Percentiles rank a stretch among this genome's conserved stretches.
phyloP scores from a whole-genome alignment of 1,140 invertebrate species.

The Bathynomus jamesi region DNA sequence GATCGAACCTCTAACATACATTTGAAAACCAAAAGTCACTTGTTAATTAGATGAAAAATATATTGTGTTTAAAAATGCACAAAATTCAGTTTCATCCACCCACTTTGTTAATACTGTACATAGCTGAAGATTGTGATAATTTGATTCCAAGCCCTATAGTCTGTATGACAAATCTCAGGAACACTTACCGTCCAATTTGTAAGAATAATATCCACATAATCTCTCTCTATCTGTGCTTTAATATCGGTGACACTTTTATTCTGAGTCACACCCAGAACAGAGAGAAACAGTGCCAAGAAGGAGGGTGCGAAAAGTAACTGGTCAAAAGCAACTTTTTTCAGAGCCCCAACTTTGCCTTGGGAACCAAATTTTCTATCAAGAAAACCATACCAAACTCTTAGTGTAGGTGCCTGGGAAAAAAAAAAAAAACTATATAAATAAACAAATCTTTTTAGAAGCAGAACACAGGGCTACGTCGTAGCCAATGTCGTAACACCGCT shows the following conservation, averaged over 20 bases:
- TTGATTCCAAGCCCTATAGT: background rate
- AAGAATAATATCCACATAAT: slow-evolving; percentile 60
- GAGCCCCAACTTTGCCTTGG: slow-evolving; percentile 46
- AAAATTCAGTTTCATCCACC: too few species aligned
- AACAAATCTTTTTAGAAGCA: slow-evolving; percentile 7
- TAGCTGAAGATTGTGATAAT: background rate
- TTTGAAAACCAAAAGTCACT: background rate
- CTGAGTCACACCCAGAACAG: slow-evolving; percentile 53
- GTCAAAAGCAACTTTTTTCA: slow-evolving; percentile 68
- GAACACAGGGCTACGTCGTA: slow-evolving; percentile 14
- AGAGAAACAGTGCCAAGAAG: slow-evolving; percentile 55
- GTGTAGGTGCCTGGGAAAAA: slow-evolving; percentile 59
- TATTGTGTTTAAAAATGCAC: background rate
- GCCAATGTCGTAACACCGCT: too few species aligned
- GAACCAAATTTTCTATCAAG: slow-evolving; percentile 54
- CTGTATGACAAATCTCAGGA: background rate
- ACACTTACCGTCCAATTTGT: slow-evolving; percentile 60
- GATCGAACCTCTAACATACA: background rate
- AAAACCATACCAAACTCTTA: slow-evolving; percentile 60
- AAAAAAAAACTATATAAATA: too few species aligned
- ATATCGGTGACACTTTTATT: slow-evolving; percentile 50
- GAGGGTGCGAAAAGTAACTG: slow-evolving; percentile 60
- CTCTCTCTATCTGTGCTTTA: slow-evolving; percentile 51
- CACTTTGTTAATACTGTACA: background rate
- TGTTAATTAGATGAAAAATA: background rate